Conservation (phyloP, 2,797 vertebrate species). For the Acanthurus lineatus region DNA sequence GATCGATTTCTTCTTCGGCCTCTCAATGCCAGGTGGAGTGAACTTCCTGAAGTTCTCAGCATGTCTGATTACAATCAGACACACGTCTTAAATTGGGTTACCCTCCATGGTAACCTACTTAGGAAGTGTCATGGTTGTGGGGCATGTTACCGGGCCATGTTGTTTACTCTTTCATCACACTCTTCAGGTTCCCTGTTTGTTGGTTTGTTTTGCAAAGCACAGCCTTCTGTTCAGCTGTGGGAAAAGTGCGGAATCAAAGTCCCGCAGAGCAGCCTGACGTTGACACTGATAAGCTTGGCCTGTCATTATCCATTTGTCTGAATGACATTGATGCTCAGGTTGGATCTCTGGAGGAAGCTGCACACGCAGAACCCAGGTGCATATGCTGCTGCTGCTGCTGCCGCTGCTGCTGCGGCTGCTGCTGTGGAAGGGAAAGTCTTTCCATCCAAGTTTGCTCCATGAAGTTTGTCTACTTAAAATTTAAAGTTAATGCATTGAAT, state of each 20-base stretch:
- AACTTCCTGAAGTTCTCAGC: constrained; percentile 64
- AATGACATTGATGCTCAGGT: constrained; percentile 80
- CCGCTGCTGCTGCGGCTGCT: not conserved
- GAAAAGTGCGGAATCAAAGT: constrained; percentile 82
- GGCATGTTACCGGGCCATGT: constrained; percentile 83
- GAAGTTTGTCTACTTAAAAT: constrained; percentile 58
- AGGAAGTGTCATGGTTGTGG: constrained; percentile 85
- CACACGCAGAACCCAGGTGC: constrained; percentile 60
- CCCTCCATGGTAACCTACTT: constrained; percentile 83
- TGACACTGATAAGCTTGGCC: constrained; percentile 79
- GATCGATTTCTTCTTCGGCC: constrained; percentile 55
- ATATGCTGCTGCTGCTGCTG: constrained; percentile 8
- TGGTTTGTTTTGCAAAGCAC: constrained; percentile 89
- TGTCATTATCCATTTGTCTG: constrained; percentile 82
- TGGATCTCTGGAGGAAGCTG: constrained; percentile 76
- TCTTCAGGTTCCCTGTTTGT: constrained; percentile 87
- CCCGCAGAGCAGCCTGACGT: constrained; percentile 72
- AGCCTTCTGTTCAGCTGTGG: constrained; percentile 86
- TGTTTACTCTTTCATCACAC: constrained; percentile 89
- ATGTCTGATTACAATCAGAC: constrained; percentile 59
- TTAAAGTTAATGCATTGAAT: constrained; percentile 40
- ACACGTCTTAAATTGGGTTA: constrained; percentile 80
- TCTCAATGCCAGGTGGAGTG: not conserved
- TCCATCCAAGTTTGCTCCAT: constrained; percentile 52
- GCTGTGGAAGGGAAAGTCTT: constrained; percentile 32